Evolutionary conservation across 2,797 vertebrate genomes (phyloP).

Genomic region (Amazona ochrocephala): DNA sequence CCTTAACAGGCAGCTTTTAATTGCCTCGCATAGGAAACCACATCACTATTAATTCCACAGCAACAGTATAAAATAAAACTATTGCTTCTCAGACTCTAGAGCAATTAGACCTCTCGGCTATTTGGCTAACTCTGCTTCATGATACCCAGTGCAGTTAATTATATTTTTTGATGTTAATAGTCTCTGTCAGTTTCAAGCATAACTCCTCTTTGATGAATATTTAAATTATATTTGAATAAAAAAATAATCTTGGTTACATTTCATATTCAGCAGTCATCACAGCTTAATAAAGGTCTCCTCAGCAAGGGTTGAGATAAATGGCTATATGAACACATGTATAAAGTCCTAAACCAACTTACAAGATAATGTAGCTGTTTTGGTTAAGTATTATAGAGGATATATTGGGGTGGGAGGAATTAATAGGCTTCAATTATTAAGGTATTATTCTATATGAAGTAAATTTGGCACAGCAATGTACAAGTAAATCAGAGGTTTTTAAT

Average conservation of each 20-base stretch:
- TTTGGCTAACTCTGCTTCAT: conserved; percentile 84
- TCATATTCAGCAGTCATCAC: conserved; percentile 82
- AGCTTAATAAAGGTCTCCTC: conserved; percentile 81
- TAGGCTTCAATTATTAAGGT: neutral
- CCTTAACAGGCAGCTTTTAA: conserved; percentile 79
- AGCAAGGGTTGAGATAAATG: conserved; percentile 77
- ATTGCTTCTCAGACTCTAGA: conserved; percentile 79
- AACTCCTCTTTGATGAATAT: conserved; percentile 88
- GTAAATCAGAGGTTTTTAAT: conserved; percentile 38
- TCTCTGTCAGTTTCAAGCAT: conserved; percentile 84
- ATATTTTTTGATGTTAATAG: conserved; percentile 86
- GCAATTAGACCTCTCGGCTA: conserved; percentile 82
- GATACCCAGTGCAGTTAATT: conserved; percentile 85
- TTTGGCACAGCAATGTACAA: conserved; percentile 31
- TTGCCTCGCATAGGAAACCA: conserved; percentile 79
- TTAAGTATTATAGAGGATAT: conserved; percentile 39
- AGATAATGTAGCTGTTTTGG: conserved; percentile 65
- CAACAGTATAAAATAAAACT: conserved; percentile 77
- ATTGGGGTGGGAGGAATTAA: conserved; percentile 37
- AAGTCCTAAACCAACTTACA: conserved; percentile 72
- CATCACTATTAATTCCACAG: conserved; percentile 82
- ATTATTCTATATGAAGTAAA: conserved; percentile 30
- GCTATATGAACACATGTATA: conserved; percentile 65
- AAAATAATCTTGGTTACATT: conserved; percentile 86
- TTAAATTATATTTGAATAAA: conserved; percentile 89